Base-by-base conservation (phyloP, 2,888 invertebrate species). In the Limnephilus lunatus region DNA sequence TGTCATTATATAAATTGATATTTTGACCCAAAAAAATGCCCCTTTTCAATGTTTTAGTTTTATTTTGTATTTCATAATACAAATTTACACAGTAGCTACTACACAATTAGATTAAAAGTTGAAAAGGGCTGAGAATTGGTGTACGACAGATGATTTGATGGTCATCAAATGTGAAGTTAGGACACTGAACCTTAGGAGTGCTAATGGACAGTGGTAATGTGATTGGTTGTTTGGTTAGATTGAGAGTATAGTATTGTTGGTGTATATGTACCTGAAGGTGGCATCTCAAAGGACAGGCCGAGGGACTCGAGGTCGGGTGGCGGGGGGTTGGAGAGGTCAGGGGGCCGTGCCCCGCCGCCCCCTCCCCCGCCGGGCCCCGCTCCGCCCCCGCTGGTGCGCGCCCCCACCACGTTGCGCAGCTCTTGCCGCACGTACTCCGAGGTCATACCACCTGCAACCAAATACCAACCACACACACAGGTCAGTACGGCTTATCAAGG, bases 361-460 rank as follows among this genome's bases (percentile, higher is more conserved):
- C 97, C 91, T 98, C 98, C 94, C 98, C 98, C 95, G 81, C 95
- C 95, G 91, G 92, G 94, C 95, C 53, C 95, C 95, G 80, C 96
- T 39, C 98, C 97, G 94, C 99, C 97, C 91, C 94, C 94, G 68
- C 96, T 96, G 80, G 98, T 98, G 94, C 99, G 97, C 91, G 98
- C 98, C 94, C 98, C 98, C 92, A 99, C 98, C 93, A 98, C 97
- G 89, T 98, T 98, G 94, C 99, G 97, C 94, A 99, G 96, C 95
- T 99, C 98, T 96, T 99, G 98, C 94, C 98, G 97, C 94, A 99
- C 99, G 95, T 98, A 99, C 96, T 99, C 99, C 90, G 98, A 98
- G 93, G 97, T 97, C 95, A 97, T 97, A 94, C 96, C 97, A 94
- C 96, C 96, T 94, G 92, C 35, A 92, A 92, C 19, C 19, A 68